These are phyloP conservation scores for Notothenia rossii DNA, from an alignment of 2,113 vertebrate genomes.

Conservation along the genomic window DNA sequence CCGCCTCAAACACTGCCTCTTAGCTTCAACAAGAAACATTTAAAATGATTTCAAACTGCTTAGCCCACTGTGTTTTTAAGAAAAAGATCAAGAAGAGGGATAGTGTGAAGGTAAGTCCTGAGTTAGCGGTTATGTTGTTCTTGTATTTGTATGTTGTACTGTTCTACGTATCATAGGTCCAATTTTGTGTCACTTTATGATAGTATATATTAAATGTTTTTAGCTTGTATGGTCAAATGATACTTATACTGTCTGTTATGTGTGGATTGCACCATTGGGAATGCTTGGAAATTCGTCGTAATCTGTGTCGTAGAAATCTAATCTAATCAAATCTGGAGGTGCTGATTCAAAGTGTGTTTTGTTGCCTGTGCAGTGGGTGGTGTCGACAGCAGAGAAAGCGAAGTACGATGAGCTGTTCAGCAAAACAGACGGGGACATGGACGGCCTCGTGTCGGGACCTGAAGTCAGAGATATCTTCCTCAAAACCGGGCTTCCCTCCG, in stretches of 20 bases:
- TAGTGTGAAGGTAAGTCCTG: constrained; percentile 31
- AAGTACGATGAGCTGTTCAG: constrained; percentile 96
- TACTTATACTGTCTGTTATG: no score
- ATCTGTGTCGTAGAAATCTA: no score
- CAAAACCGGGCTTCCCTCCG: constrained; percentile 93
- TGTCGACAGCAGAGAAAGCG: constrained; percentile 91
- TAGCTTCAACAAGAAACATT: constrained; percentile 4
- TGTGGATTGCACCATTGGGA: no score
- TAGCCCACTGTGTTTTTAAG: constrained; percentile 72
- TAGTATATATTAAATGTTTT: no score
- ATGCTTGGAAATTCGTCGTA: no score
- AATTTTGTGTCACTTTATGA: no score
- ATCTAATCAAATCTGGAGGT: neutral
- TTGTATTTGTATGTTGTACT: no score
- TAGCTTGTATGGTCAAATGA: no score
- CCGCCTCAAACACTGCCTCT: neutral
- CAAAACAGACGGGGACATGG: constrained; percentile 95
- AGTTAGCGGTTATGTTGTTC: neutral
- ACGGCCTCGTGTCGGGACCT: constrained; percentile 95
- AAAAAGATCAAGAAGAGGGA: constrained; percentile 55
- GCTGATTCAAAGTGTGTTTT: neutral
- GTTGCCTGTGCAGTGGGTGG: constrained; percentile 89
- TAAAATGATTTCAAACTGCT: constrained; percentile 74
- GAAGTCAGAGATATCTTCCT: constrained; percentile 97
- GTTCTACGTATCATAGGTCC: no score